phyloP scores from a whole-genome alignment of 2,113 vertebrate species.

The Daphoenositta chrysoptera region DNA sequence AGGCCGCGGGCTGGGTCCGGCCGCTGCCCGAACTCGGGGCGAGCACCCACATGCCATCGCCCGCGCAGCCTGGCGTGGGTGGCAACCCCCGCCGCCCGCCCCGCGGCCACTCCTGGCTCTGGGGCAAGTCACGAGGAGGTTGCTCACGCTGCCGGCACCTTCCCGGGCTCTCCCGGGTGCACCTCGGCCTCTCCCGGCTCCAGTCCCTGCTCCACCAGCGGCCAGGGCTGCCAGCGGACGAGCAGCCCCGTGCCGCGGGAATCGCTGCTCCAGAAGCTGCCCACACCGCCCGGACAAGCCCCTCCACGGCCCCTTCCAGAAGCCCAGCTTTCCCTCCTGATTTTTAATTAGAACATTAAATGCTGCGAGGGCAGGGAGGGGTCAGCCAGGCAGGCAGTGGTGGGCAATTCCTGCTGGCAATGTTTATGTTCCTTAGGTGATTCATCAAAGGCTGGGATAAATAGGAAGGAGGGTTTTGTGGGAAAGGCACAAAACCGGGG shows the following conservation, averaged over 20 bases:
- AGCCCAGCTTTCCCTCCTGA: background rate
- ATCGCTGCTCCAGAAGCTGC: background rate
- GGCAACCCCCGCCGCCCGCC: background rate
- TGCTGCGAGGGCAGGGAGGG: constrained; percentile 20
- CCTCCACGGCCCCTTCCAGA: background rate
- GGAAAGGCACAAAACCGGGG: background rate
- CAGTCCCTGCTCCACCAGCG: background rate
- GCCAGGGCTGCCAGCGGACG: background rate
- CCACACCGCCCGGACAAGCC: background rate
- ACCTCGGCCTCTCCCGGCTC: background rate
- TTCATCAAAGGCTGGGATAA: constrained; percentile 16
- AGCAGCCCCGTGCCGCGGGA: background rate
- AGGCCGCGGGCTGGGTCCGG: background rate
- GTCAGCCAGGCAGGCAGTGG: background rate
- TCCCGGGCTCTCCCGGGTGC: background rate
- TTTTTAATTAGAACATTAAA: constrained; percentile 10
- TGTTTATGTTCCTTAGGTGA: constrained; percentile 39
- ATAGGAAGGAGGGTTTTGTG: constrained; percentile 28
- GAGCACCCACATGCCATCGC: background rate
- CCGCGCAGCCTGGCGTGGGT: background rate
- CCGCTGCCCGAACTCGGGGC: background rate
- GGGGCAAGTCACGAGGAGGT: background rate
- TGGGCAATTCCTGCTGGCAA: background rate
- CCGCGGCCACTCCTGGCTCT: background rate
- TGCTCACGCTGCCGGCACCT: accelerated